Evolutionary conservation across 2,113 vertebrate species (phyloP).

Genomic region (Heptranchias perlo): DNA sequence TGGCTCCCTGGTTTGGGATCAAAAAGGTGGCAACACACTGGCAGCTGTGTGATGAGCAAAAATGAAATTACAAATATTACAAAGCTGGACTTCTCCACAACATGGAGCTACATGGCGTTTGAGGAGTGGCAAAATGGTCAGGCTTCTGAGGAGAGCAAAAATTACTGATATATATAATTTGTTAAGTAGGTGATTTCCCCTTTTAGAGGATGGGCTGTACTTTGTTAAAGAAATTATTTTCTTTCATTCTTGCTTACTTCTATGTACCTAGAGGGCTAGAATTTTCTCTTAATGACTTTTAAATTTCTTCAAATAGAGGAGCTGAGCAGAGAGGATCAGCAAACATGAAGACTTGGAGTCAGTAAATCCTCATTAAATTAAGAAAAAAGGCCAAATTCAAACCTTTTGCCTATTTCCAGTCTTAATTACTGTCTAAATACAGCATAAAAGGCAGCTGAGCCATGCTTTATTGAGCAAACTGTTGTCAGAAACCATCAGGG

Average conservation of each 20-base stretch:
- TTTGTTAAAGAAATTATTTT: not conserved
- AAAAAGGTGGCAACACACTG: too few species aligned
- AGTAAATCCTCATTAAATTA: not conserved
- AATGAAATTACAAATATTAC: too few species aligned
- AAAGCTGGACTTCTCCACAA: too few species aligned
- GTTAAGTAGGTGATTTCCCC: not conserved
- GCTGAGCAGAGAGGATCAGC: not conserved
- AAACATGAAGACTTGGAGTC: not conserved
- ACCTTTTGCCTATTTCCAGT: not conserved
- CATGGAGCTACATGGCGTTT: too few species aligned
- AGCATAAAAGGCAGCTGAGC: not conserved
- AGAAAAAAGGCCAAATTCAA: not conserved
- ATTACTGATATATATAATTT: not conserved
- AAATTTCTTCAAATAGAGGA: not conserved
- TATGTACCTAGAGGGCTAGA: not conserved
- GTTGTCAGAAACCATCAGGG: conserved; percentile 12
- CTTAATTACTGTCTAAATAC: not conserved
- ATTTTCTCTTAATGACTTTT: not conserved
- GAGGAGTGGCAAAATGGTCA: too few species aligned
- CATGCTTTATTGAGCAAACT: not conserved
- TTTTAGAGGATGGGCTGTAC: not conserved
- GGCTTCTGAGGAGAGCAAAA: too few species aligned
- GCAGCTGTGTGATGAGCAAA: too few species aligned
- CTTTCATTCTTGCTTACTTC: not conserved
- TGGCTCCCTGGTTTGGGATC: too few species aligned